A percentile compares a stretch with the other conserved stretches of the same genome.
Evolutionary conservation across 2,888 invertebrate genomes (phyloP).

Genomic region (Lasioglossum lativentre): DNA sequence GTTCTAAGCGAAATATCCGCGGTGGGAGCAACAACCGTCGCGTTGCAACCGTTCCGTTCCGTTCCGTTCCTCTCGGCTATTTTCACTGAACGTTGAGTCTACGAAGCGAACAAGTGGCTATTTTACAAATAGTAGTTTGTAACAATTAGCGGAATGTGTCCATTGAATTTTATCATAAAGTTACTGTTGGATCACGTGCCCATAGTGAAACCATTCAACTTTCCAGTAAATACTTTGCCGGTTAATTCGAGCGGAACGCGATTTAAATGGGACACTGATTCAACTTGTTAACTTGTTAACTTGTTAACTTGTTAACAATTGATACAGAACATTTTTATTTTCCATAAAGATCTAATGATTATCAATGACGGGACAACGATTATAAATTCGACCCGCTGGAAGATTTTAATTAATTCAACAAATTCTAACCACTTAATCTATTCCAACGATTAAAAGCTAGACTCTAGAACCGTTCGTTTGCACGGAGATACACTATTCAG

Average conservation of each 20-base stretch:
- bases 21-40: slow-evolving; percentile 20
- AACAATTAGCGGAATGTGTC: neutral
- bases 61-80: neutral
- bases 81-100: neutral
- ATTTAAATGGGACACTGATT: neutral
- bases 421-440: neutral
- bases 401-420: neutral
- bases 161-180: neutral
- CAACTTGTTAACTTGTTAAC: too few relatives aligned
- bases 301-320: too few relatives aligned
- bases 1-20: slow-evolving; percentile 61
- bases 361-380: neutral
- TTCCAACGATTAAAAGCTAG: neutral
- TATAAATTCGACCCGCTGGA: neutral
- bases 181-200: too few relatives aligned
- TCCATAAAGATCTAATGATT: neutral
- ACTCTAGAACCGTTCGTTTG: neutral
- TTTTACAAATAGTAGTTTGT: neutral
- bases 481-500: neutral
- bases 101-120: neutral
- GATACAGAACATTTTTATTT: too few relatives aligned
- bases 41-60: neutral
- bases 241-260: neutral
- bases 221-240: neutral
- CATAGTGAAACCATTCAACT: neutral